Percentiles rank a stretch among this genome's conserved stretches.
phyloP scores from a whole-genome alignment of 2,797 vertebrate genomes.

The Artibeus lituratus region DNA sequence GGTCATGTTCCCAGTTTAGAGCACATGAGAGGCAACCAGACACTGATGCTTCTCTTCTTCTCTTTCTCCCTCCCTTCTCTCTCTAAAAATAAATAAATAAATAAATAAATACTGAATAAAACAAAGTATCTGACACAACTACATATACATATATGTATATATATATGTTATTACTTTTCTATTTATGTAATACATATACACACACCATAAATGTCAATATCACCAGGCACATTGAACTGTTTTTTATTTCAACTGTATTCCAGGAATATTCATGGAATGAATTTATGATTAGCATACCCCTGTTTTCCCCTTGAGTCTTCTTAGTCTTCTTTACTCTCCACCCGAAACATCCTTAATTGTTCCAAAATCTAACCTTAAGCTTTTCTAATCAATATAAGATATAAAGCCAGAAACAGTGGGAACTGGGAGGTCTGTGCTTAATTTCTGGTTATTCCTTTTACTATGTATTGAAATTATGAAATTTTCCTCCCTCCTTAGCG shows the following conservation, averaged over 20 bases:
- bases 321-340: background rate
- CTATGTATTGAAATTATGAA: background rate
- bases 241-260: background rate
- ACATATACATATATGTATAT: background rate
- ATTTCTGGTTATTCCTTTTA: background rate
- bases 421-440: background rate
- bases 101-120: background rate
- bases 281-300: background rate
- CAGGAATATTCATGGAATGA: too few species aligned
- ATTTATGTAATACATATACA: background rate
- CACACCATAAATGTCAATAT: background rate
- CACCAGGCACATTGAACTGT: background rate
- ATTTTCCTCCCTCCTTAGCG: too few species aligned
- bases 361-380: background rate
- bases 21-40: too few species aligned
- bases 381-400: background rate
- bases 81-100: too few species aligned
- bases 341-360: background rate
- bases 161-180: background rate
- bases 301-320: background rate
- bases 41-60: too few species aligned
- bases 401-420: background rate
- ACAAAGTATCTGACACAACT: background rate
- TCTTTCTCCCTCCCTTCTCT: too few species aligned
- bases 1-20: too few species aligned